These are phyloP conservation scores for Drosophila gunungcola DNA, from an alignment of 1,140 invertebrate genomes.

Conservation along the genomic window DNA sequence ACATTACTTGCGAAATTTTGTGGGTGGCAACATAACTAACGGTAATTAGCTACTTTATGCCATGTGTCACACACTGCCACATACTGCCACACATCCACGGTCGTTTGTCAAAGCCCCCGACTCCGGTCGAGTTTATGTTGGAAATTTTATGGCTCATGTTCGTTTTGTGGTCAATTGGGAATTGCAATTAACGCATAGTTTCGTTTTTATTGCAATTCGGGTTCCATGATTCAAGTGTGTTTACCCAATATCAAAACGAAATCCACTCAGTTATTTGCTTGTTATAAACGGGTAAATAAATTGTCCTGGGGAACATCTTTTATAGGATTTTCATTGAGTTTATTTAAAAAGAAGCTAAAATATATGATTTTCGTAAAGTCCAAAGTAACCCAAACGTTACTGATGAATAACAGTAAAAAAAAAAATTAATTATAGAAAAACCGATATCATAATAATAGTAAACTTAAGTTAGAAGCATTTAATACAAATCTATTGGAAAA, in stretches of 20 bases:
- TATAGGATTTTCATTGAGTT: conserved; percentile 4
- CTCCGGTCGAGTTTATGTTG: conserved; percentile 54
- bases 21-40: conserved; percentile 78
- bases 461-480: no score
- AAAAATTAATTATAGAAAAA: neutral
- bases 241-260: conserved; percentile 10
- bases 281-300: conserved; percentile 49
- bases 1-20: conserved; percentile 72
- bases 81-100: conserved; percentile 12
- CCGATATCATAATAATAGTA: neutral
- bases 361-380: neutral
- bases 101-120: conserved; percentile 23
- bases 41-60: conserved; percentile 80
- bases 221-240: conserved; percentile 14
- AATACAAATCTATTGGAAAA: no score
- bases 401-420: neutral
- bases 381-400: neutral
- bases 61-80: conserved; percentile 34
- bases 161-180: conserved; percentile 72
- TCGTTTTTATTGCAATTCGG: conserved; percentile 64
- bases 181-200: conserved; percentile 77
- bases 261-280: conserved; percentile 42
- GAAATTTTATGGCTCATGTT: conserved; percentile 42
- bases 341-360: neutral
- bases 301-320: neutral